Evolutionary conservation across 2,113 vertebrate genomes (phyloP).

Genomic region (Nycticebus coucang): DNA sequence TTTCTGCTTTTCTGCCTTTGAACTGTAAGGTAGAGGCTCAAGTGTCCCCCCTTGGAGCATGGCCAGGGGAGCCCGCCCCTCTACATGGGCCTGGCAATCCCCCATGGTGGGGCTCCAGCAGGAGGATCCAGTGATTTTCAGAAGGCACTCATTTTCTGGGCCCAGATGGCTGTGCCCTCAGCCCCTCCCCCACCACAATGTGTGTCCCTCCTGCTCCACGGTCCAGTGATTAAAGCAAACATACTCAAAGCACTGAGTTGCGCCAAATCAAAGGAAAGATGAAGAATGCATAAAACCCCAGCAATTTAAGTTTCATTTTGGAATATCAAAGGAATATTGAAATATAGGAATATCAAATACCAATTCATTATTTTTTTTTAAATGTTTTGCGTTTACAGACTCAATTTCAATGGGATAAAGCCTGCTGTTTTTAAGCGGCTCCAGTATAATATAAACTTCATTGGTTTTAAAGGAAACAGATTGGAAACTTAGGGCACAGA

Average conservation of each 20-base stretch:
- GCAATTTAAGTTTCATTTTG: slow-evolving; percentile 86
- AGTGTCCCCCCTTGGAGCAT: slow-evolving; percentile 10
- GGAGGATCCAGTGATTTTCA: not conserved
- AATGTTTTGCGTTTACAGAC: slow-evolving; percentile 86
- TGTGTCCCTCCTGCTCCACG: slow-evolving; percentile 81
- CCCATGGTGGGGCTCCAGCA: not conserved
- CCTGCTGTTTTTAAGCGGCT: slow-evolving; percentile 76
- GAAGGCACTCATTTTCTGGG: slow-evolving; percentile 74
- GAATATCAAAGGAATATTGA: slow-evolving; percentile 89
- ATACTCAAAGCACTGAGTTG: slow-evolving; percentile 83
- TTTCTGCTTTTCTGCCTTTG: slow-evolving; percentile 38
- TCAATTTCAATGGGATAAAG: slow-evolving; percentile 82
- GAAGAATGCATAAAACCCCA: slow-evolving; percentile 87
- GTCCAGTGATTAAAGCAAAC: slow-evolving; percentile 86
- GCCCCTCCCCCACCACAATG: slow-evolving; percentile 81
- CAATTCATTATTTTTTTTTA: slow-evolving; percentile 81
- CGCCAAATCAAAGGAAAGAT: slow-evolving; percentile 80
- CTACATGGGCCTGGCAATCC: not conserved
- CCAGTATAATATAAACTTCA: slow-evolving; percentile 78
- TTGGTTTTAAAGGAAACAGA: slow-evolving; percentile 86
- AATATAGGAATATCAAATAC: slow-evolving; percentile 87
- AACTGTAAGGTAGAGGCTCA: slow-evolving; percentile 46
- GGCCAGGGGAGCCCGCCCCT: not conserved
- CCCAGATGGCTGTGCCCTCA: slow-evolving; percentile 83
- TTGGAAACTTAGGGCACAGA: slow-evolving; percentile 81